Base-by-base conservation (phyloP, 2,888 invertebrate species). In the Ypsolopha scabrella region DNA sequence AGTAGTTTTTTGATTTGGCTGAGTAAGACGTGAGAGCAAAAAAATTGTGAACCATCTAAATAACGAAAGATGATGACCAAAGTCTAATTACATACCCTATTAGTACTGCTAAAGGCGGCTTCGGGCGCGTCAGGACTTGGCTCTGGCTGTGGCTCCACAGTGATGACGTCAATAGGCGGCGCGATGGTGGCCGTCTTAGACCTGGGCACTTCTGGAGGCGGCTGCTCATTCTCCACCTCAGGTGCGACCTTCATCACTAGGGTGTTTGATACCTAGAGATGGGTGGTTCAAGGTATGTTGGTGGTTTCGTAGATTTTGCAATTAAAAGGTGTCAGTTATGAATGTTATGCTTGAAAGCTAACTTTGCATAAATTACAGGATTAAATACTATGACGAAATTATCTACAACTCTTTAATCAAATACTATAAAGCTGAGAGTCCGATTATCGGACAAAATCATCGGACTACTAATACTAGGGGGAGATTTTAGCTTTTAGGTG, bases 41-140 rank as follows among this genome's bases (percentile, higher is more conserved):
- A 4, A 24, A 24, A 24, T 24, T 2, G 24, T 24, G 24, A 24
- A 24, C 24, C 24, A 2, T 24, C 2, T 4, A 24, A 24, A 24
- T 24, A 24, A 24, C 2, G 24, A 24, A 24, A 24, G 24, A 24
- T 24, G 2, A 24, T 24, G 24, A 24, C 24, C 2, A 24, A 3
- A 24, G 24, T 24, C 24, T 24, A 24, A 24, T 24, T n/a, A 34
- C 49, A 74, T 70, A 91, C 91, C 58, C 93, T 87, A 58, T 90
- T 91, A 41, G 90, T 89, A 58, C 85, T 88, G 58, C 88, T 91
- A 55, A 89, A 89, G 0, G 90, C 90, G 0, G 87, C 81, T 58
- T 90, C 89, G 0, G 88, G 88, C 7, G 82, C 88, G 54, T 87
- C 87, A 1, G 83, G 78, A 46, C 76, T 80, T 54, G 67, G 59